phyloP scores from a whole-genome alignment of 2,113 vertebrate species.

The western clawed frog (Xenopus tropicalis) region DNA sequence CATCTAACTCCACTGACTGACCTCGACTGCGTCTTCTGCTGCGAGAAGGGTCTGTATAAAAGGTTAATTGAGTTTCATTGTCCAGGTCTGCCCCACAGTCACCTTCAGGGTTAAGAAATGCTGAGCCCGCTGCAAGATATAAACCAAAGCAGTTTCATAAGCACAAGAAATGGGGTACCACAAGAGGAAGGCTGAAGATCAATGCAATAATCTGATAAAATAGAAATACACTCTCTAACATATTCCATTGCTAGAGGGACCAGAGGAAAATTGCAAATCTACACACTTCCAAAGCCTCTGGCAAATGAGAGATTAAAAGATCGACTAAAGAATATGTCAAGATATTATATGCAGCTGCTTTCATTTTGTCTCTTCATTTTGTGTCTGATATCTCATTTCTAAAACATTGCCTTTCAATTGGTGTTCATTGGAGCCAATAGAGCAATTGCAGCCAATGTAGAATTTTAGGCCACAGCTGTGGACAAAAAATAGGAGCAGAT shows the following conservation, averaged over 20 bases:
- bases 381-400: conserved; percentile 21
- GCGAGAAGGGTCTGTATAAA: conserved; percentile 94
- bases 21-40: conserved; percentile 92
- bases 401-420: neutral
- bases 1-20: conserved; percentile 44
- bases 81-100: conserved; percentile 93
- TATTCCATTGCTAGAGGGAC: conserved; percentile 24
- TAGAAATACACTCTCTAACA: conserved; percentile 36
- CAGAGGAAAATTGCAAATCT: conserved; percentile 28
- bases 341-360: conserved; percentile 25
- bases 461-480: too few species aligned
- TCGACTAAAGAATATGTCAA: conserved; percentile 35
- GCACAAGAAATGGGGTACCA: conserved; percentile 38
- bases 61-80: conserved; percentile 95
- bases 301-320: conserved; percentile 34
- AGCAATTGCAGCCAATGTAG: too few species aligned
- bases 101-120: conserved; percentile 94
- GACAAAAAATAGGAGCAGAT: too few species aligned
- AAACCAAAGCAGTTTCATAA: conserved; percentile 18
- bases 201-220: conserved; percentile 41
- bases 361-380: conserved; percentile 24
- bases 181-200: conserved; percentile 19
- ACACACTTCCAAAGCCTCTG: conserved; percentile 34
- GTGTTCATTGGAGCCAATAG: neutral
- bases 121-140: conserved; percentile 78